These are phyloP conservation scores for Drosophila bunnanda DNA, from an alignment of 2,888 invertebrate species.

Conservation along the genomic window DNA sequence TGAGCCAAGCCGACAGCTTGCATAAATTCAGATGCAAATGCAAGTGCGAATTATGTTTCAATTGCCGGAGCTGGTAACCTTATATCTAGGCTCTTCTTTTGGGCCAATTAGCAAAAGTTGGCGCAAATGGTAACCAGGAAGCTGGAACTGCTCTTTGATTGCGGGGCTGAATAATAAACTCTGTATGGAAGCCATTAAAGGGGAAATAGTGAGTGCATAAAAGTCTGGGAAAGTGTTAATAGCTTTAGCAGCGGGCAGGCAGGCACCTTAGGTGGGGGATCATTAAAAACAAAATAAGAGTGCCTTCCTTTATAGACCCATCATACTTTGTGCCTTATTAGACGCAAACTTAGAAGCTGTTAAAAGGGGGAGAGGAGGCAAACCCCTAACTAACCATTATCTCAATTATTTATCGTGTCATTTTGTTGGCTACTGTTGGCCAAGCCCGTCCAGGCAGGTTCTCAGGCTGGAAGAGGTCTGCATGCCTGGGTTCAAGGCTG, in stretches of 20 bases:
- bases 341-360: neutral
- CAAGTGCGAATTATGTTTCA: constrained; percentile 56
- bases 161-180: constrained; percentile 29
- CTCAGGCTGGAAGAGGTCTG: constrained; percentile 15
- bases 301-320: neutral
- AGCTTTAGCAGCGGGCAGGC: constrained; percentile 31
- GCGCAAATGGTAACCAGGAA: constrained; percentile 28
- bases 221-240: constrained; percentile 47
- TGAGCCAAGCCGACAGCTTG: constrained; percentile 27
- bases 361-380: neutral
- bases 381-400: neutral
- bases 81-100: constrained; percentile 41
- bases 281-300: neutral
- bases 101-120: constrained; percentile 37
- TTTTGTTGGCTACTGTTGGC: constrained; percentile 19
- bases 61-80: constrained; percentile 56
- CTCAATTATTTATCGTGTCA: constrained; percentile 8
- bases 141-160: constrained; percentile 4
- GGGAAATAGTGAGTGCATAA: constrained; percentile 19
- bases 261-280: constrained; percentile 7
- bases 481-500: constrained; percentile 33
- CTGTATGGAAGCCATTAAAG: constrained; percentile 33
- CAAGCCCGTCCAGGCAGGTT: constrained; percentile 3
- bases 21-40: constrained; percentile 59
- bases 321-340: constrained; percentile 8